phyloP scores from a whole-genome alignment of 23 tunicate species.

The Oikopleura albicans region DNA sequence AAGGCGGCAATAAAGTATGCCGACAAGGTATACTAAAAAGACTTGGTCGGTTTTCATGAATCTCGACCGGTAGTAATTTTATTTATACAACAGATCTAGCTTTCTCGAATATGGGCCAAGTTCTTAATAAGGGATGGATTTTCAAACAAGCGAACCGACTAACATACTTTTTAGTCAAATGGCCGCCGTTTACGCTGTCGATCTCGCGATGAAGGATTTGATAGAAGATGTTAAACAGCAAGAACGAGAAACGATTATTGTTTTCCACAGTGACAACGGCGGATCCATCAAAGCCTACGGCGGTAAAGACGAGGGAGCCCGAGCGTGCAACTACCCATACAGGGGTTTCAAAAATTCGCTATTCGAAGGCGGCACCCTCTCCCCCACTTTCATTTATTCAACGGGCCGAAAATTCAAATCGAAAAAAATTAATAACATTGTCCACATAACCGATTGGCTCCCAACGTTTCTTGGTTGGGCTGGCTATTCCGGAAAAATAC shows the following conservation, averaged over 20 bases:
- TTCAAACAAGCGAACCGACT: too few species aligned
- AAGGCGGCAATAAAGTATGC: too few species aligned
- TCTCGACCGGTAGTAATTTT: too few species aligned
- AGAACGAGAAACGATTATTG: slow-evolving; percentile 1
- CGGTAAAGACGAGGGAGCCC: not conserved
- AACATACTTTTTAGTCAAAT: not conserved
- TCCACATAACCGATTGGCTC: not conserved
- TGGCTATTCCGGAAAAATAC: not conserved
- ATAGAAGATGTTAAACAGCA: not conserved
- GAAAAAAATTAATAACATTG: not conserved
- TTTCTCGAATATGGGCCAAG: too few species aligned
- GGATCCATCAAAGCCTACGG: not conserved
- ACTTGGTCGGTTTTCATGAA: too few species aligned
- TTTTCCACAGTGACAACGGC: slow-evolving; percentile 7
- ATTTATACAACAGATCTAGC: too few species aligned
- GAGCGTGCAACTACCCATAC: slow-evolving; percentile 1
- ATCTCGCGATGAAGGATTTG: not conserved
- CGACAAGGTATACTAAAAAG: too few species aligned
- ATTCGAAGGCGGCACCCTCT: not conserved
- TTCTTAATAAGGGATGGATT: too few species aligned
- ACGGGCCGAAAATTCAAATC: not conserved
- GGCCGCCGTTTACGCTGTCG: not conserved
- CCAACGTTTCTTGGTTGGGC: not conserved
- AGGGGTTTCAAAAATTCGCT: not conserved
- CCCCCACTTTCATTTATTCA: not conserved